Evolutionary conservation across 1,140 invertebrate species (phyloP), one percentile per base, ranked within the genome.

Genomic region (Diploscapter pachys): DNA sequence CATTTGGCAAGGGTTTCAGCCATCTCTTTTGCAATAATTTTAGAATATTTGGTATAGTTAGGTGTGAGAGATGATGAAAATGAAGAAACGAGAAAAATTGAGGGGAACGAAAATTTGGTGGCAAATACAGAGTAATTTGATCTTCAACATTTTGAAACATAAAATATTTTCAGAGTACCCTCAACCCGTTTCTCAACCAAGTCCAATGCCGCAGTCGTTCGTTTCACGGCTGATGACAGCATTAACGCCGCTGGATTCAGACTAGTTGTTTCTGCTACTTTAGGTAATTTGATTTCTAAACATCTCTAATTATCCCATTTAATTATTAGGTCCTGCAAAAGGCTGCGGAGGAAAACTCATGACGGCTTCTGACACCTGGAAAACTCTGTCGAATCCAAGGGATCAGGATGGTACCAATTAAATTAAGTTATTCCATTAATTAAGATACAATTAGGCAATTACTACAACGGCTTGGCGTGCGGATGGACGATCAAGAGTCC

Each of bases 261-360:
- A 56, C 52, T 84, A 51, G 67, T 82, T 5, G 49, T 85, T 2
- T 77, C 78, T 53, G 80, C 82, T 31, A 84, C 82, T 13, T 68
- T 83, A 6, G 81, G 80, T 71, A 11, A 68, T 65, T 52, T 11
- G 56, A 63, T 8, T 63, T 48, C 50, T 48, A 31, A 31, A 31
- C 31, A 31, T 31, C 72, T 0, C n/a, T 11, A 78, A 71, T 57
- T 8, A 57, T 13, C 63, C 8, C 76, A 48, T 13, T 8, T 48
- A 50, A 52, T 61, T 13, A 76, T 71, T 75, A 81, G 83, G 83
- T 2, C 80, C 76, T 48, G 54, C 65, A 9, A 74, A 68, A 2
- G 83, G 83, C 31, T 85, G 83, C 72, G 84, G 83, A 59, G 83
- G 83, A 54, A 63, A 73, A 6, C 54, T 85, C 31, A 31, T 31